These are phyloP conservation scores for Anniella stebbinsi DNA, from an alignment of 2,797 vertebrate species.

Conservation along the genomic window DNA sequence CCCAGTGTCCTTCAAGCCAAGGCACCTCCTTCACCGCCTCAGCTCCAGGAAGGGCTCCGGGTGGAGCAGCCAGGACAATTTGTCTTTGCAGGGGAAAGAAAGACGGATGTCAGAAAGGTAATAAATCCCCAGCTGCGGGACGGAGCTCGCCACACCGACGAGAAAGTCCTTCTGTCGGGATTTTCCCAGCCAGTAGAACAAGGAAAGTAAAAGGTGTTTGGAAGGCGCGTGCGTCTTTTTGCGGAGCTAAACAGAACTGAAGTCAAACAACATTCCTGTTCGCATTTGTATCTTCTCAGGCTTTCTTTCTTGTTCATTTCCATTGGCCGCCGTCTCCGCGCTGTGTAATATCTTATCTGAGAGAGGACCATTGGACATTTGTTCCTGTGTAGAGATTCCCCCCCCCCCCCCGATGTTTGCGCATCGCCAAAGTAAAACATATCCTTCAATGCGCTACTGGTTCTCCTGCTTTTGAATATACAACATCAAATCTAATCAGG, in stretches of 20 bases:
- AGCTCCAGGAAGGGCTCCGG: not conserved
- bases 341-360: not conserved
- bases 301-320: too few relatives aligned
- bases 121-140: not conserved
- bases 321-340: too few relatives aligned
- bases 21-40: accelerated
- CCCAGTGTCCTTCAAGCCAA: slow-evolving; percentile 43
- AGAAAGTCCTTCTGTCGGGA: slow-evolving; percentile 20
- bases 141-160: accelerated
- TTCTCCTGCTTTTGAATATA: slow-evolving; percentile 36
- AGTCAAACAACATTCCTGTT: not conserved
- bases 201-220: not conserved
- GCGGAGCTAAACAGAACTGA: not conserved
- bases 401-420: too few relatives aligned
- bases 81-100: not conserved
- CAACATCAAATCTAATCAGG: not conserved
- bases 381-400: too few relatives aligned
- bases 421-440: not conserved
- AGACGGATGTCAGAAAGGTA: not conserved
- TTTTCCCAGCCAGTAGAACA: not conserved
- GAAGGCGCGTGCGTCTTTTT: too few relatives aligned
- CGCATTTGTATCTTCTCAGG: too few relatives aligned
- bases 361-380: too few relatives aligned
- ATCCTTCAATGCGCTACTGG: too few relatives aligned
- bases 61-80: accelerated